Conservation (phyloP, 2,113 vertebrate genomes). For the Fukomys damarensis region DNA sequence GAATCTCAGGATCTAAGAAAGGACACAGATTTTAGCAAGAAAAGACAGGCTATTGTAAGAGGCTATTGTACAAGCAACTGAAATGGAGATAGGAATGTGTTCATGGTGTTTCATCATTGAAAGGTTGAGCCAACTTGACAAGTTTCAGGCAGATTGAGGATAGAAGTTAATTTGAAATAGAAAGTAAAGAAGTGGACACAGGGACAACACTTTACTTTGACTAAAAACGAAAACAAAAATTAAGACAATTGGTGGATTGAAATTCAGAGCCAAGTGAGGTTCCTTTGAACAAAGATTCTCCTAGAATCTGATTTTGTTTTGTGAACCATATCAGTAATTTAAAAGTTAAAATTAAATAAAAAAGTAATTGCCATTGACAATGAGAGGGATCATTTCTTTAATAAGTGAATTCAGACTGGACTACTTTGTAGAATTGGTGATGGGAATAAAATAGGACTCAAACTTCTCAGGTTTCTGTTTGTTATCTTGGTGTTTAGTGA, state of each 20-base stretch:
- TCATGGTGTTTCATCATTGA: not conserved
- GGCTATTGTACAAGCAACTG: not conserved
- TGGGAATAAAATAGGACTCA: not conserved
- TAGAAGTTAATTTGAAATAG: not conserved
- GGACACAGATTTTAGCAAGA: not conserved
- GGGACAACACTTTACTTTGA: not conserved
- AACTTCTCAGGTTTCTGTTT: not conserved
- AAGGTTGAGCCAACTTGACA: not conserved
- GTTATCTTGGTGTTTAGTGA: not conserved
- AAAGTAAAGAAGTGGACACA: not conserved
- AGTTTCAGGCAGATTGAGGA: not conserved
- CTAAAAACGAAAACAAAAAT: not conserved
- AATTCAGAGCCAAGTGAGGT: not conserved
- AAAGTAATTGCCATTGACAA: not conserved
- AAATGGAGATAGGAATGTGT: not conserved
- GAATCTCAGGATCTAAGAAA: not conserved
- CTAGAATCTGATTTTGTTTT: not conserved
- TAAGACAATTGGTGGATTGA: not conserved
- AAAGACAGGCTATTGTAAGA: not conserved
- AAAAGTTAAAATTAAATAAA: slow-evolving; percentile 1
- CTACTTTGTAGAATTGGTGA: not conserved
- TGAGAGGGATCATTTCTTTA: not conserved
- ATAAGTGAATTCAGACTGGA: not conserved
- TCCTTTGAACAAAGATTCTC: not conserved
- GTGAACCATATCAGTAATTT: not conserved